phyloP scores from a whole-genome alignment of 2,888 invertebrate genomes.

The Drosophila colorata region DNA sequence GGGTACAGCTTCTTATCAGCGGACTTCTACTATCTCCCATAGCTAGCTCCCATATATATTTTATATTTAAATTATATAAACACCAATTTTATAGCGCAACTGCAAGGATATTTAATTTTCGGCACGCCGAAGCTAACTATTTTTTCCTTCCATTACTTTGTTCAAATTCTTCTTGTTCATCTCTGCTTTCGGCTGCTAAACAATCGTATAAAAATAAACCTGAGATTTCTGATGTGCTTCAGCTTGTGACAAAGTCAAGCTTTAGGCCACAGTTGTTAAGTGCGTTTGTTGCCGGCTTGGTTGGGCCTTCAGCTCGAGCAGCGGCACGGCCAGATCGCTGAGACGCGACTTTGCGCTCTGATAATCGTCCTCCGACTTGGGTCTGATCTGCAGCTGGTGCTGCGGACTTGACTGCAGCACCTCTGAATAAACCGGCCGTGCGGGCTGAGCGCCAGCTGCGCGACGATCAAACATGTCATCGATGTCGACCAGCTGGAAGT shows the following conservation, averaged over 20 bases:
- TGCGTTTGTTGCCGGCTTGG: slow-evolving; percentile 24
- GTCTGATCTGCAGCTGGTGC: slow-evolving; percentile 47
- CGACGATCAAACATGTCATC: slow-evolving; percentile 67
- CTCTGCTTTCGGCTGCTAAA: neutral
- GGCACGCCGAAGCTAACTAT: neutral
- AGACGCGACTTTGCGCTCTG: slow-evolving; percentile 82
- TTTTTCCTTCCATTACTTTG: neutral
- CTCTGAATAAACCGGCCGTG: slow-evolving; percentile 61
- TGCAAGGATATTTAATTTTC: slow-evolving; percentile 3
- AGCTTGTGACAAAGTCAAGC: slow-evolving; percentile 3
- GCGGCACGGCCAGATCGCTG: slow-evolving; percentile 76
- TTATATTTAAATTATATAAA: too few relatives aligned
- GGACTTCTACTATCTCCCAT: neutral
- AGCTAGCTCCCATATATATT: too few relatives aligned
- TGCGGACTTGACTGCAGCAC: slow-evolving; percentile 66
- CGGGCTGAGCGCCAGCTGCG: slow-evolving; percentile 2
- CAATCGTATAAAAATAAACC: slow-evolving; percentile 71
- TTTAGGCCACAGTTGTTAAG: slow-evolving; percentile 46
- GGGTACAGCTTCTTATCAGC: too few relatives aligned
- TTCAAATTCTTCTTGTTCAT: neutral
- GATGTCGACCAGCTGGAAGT: slow-evolving; percentile 82
- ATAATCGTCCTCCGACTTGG: slow-evolving; percentile 81
- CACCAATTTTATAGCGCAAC: neutral
- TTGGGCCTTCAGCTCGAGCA: slow-evolving; percentile 55
- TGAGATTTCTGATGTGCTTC: slow-evolving; percentile 63